Base-by-base conservation (phyloP, 2,888 invertebrate genomes). In the Incurvaria masculella region DNA sequence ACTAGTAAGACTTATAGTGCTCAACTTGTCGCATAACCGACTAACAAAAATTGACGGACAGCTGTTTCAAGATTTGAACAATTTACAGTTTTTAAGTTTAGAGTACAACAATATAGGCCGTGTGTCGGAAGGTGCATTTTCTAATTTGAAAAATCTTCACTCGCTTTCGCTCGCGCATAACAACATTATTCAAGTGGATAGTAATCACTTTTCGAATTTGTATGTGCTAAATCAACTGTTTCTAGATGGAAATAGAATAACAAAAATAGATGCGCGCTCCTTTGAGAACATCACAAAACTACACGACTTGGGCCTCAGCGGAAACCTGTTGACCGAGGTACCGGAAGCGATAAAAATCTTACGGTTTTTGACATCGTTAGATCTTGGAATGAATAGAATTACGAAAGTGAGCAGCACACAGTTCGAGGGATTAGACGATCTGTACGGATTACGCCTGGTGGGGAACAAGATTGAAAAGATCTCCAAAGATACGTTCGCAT, bases 381-480 rank as follows among this genome's bases (percentile, higher is more conserved):
- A 92, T 71, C 79, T 94, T 57, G 90, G 90, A 44, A 89, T 90
- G 72, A 94, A 94, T 71, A 81, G 82, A 61, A 87, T 94, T 61
- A 82, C 85, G 54, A 79, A 80, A 55, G 81, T 94, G 49, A 82
- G 81, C 49, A 86, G 87, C 61, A 80, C 84, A 50, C 86, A 88
- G 45, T 89, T 93, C 59, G 81, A 83, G 61, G 89, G 89, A 4
- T 72, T 93, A 55, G 83, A 85, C 60, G 84, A 87, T 58, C 79
- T 94, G 41, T 86, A 86, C 60, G 88, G 89, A 16, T 71, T 94
- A 49, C 81, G 91, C 44, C 70, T 94, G 47, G 89, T 91, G 45
- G 88, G 89, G 62, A 94, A 94, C 72, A 85, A 86, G 66, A 85
- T 88, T 54, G 85, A 84, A 62, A 88, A 86, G 68, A 85, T 88